These are phyloP conservation scores for Oceanites oceanicus DNA, from an alignment of 2,113 vertebrate genomes.

Conservation along the genomic window DNA sequence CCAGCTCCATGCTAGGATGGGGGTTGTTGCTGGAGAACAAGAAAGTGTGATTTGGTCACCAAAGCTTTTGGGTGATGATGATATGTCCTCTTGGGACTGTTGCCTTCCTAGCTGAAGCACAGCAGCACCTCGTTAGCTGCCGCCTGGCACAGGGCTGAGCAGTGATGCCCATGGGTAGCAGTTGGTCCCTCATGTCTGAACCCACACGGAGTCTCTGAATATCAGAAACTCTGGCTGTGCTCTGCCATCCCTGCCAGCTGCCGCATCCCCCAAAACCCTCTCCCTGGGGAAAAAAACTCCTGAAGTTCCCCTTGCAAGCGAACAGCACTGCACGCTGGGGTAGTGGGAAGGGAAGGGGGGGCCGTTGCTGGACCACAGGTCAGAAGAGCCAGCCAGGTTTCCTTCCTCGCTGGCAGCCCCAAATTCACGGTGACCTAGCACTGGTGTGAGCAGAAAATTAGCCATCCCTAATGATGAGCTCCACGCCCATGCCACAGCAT, in stretches of 20 bases:
- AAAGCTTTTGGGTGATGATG: background rate
- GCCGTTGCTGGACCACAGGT: background rate
- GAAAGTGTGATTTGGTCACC: background rate
- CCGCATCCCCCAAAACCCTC: background rate
- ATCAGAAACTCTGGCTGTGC: background rate
- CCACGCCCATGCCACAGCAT: too few relatives aligned
- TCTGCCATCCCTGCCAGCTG: background rate
- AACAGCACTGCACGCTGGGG: background rate
- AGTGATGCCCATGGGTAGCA: rapidly evolving
- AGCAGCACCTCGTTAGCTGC: too few relatives aligned
- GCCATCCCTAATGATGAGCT: background rate
- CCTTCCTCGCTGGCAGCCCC: background rate
- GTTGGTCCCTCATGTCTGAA: background rate
- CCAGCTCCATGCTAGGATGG: background rate
- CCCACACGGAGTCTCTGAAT: background rate
- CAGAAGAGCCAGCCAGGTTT: background rate
- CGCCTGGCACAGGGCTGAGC: background rate
- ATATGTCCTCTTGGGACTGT: background rate
- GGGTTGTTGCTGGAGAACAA: background rate
- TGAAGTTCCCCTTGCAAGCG: background rate
- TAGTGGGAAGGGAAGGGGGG: background rate
- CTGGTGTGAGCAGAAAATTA: background rate
- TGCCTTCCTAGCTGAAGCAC: background rate
- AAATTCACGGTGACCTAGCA: background rate
- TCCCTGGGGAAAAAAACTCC: background rate